phyloP scores from a whole-genome alignment of 1,140 invertebrate species.

The Trachelipus rathkii region DNA sequence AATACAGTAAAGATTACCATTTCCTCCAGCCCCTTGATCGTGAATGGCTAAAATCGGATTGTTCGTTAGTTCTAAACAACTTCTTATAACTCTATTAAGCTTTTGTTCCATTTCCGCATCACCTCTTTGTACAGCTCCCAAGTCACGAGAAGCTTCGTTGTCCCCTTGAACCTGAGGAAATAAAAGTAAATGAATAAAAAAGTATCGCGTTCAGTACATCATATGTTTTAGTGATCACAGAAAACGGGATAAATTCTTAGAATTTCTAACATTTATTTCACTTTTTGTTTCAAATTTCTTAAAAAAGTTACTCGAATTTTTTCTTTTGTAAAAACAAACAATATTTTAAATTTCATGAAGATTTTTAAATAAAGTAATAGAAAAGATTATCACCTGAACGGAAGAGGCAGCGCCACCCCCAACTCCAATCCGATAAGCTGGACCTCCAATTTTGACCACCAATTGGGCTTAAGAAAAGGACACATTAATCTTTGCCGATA shows the following conservation, averaged over 20 bases:
- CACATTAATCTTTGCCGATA: too few species aligned
- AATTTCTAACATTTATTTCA: too few species aligned
- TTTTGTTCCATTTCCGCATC: conserved; percentile 99
- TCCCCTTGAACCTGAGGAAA: conserved; percentile 76
- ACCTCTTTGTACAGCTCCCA: conserved; percentile 92
- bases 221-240: too few species aligned
- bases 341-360: too few species aligned
- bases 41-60: conserved; percentile 94
- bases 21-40: conserved; percentile 95
- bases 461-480: neutral
- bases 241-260: too few species aligned
- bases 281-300: too few species aligned
- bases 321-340: too few species aligned
- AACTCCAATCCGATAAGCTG: conserved; percentile 93
- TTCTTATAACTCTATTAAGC: conserved; percentile 85
- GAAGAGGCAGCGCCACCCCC: conserved; percentile 95
- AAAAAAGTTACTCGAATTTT: too few species aligned
- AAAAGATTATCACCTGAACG: conserved; percentile 62
- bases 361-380: too few species aligned
- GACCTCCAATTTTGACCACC: conserved; percentile 90
- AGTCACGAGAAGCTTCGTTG: conserved; percentile 81
- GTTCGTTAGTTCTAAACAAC: conserved; percentile 75
- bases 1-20: conserved; percentile 59
- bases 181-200: too few species aligned
- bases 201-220: too few species aligned